Percentiles rank a stretch among this genome's conserved stretches.
These are phyloP conservation scores for Chaitophorus viminalis DNA, from an alignment of 2,888 invertebrate genomes.

Conservation along the genomic window DNA sequence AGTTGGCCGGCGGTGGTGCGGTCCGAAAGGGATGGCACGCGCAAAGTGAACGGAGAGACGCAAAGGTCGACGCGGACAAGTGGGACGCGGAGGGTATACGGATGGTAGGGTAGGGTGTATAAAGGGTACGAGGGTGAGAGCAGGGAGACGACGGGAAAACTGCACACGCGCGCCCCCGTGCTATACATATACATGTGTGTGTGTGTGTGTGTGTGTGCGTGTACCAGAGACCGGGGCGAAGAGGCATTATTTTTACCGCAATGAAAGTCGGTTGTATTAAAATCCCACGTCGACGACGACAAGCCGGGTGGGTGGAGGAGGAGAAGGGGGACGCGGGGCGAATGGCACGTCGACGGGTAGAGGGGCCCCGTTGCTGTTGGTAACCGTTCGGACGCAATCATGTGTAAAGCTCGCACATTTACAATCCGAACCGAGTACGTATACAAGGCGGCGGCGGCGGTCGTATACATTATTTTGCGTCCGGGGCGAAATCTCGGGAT, in stretches of 20 bases:
- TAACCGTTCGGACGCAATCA: conserved; percentile 61
- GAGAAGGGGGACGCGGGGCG: too few relatives aligned
- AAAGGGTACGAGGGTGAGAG: neutral
- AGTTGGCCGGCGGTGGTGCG: neutral
- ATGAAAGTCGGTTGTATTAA: conserved; percentile 60
- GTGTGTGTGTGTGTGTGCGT: neutral
- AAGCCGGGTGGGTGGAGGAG: too few relatives aligned
- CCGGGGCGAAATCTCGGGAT: conserved; percentile 55
- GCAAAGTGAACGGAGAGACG: neutral
- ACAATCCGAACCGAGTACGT: conserved; percentile 47
- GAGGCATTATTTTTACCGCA: conserved; percentile 60
- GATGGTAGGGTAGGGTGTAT: too few relatives aligned
- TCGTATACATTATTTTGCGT: conserved; percentile 59
- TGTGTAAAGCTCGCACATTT: conserved; percentile 61
- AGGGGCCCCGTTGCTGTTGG: conserved; percentile 45
- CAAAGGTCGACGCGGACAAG: too few relatives aligned
- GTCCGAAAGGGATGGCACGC: neutral
- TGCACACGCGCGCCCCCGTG: neutral
- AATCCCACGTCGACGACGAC: conserved; percentile 55
- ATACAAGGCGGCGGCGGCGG: neutral
- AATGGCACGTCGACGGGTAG: neutral
- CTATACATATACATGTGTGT: neutral
- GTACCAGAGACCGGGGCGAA: neutral
- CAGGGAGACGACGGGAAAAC: neutral
- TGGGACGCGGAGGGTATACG: too few relatives aligned